Percentiles rank a stretch among this genome's conserved stretches.
Conservation (phyloP, 2,113 vertebrate species). For the Zosterops borbonicus region DNA sequence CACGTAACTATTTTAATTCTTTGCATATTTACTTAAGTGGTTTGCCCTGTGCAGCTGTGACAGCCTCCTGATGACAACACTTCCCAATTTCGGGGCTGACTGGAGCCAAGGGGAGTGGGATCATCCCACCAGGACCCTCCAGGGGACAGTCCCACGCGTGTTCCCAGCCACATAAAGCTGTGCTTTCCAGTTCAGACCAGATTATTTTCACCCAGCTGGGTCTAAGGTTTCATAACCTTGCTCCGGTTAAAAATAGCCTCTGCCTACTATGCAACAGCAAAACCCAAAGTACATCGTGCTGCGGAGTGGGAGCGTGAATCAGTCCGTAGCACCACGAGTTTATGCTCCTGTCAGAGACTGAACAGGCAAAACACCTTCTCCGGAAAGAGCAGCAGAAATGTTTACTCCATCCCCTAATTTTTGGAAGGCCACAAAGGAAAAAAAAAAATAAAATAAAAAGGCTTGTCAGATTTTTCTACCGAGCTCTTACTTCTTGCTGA, state of each 20-base stretch:
- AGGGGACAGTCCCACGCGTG: not conserved
- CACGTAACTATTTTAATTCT: conserved; percentile 55
- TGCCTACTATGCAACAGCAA: conserved; percentile 49
- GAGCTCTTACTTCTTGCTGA: not conserved
- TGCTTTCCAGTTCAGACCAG: conserved; percentile 53
- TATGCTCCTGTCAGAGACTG: not conserved
- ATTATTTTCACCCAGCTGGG: conserved; percentile 57
- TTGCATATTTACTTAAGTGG: conserved; percentile 27
- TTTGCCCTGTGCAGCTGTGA: not conserved
- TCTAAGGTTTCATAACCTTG: conserved; percentile 72
- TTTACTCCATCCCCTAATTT: not conserved
- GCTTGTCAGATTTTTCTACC: not conserved
- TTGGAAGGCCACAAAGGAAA: not conserved
- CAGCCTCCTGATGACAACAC: not conserved
- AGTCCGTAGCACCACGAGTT: not conserved
- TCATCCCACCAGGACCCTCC: not conserved
- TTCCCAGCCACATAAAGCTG: conserved; percentile 5
- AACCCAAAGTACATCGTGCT: conserved; percentile 16
- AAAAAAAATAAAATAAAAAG: not conserved
- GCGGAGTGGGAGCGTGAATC: conserved; percentile 17
- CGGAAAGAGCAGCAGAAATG: not conserved
- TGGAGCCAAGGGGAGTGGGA: not conserved
- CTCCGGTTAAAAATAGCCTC: conserved; percentile 65
- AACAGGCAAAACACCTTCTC: not conserved
- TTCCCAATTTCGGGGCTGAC: not conserved